Conservation (phyloP, 2,888 invertebrate species). For the Drosophila percnosoma region DNA sequence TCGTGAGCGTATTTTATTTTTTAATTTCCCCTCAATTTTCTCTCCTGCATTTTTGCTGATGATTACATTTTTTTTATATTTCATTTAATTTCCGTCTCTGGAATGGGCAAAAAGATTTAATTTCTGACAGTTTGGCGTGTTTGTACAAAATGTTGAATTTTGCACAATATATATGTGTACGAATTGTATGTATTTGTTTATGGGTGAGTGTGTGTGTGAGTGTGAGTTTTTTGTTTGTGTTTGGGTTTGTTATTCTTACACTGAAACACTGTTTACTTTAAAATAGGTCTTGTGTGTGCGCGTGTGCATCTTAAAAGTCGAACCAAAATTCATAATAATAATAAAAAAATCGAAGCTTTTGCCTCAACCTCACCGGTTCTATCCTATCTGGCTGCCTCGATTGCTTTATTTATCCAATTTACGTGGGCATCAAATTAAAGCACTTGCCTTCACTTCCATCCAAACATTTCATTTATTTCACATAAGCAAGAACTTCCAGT, state of each 20-base stretch:
- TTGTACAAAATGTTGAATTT: constrained; percentile 67
- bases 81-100: constrained; percentile 68
- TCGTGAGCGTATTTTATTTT: constrained; percentile 18
- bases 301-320: constrained; percentile 39
- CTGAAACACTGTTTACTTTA: constrained; percentile 71
- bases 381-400: neutral
- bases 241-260: constrained; percentile 47
- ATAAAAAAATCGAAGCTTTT: constrained; percentile 29
- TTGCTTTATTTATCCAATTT: constrained; percentile 61
- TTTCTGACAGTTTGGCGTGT: constrained; percentile 75
- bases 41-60: constrained; percentile 41
- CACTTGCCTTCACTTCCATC: constrained; percentile 69
- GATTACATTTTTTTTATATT: constrained; percentile 64
- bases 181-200: neutral
- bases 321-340: constrained; percentile 64
- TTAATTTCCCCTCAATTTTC: constrained; percentile 44
- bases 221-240: neutral
- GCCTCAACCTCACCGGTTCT: neutral
- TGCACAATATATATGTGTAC: constrained; percentile 27
- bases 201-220: neutral
- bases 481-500: constrained; percentile 55
- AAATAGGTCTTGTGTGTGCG: constrained; percentile 46
- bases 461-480: constrained; percentile 75
- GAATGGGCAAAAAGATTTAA: constrained; percentile 53
- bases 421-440: constrained; percentile 72